Evolutionary conservation across 1,140 invertebrate genomes (phyloP).

Genomic region (Pachyrhynchus sulphureomaculatus): DNA sequence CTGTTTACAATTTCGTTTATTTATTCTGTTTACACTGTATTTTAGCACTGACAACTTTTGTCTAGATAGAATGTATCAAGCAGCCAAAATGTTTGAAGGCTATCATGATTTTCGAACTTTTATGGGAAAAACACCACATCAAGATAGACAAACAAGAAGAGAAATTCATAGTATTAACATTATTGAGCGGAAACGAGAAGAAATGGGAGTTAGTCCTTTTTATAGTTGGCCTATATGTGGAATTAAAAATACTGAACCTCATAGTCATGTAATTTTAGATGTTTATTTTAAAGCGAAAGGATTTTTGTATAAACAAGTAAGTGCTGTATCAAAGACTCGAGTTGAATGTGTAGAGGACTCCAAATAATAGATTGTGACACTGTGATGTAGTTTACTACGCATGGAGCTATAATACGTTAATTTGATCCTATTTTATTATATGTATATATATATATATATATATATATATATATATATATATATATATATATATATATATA

Average conservation of each 20-base stretch:
- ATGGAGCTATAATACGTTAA: too few species aligned
- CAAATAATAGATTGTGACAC: too few species aligned
- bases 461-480: too few species aligned
- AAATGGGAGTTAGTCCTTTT: constrained; percentile 25
- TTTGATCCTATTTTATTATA: too few species aligned
- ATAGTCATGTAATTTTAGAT: constrained; percentile 62
- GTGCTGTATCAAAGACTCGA: too few species aligned
- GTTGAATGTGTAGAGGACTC: too few species aligned
- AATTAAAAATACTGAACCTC: constrained; percentile 25
- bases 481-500: too few species aligned
- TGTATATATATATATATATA: too few species aligned
- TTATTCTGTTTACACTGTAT: constrained; percentile 27
- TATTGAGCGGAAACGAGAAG: constrained; percentile 41
- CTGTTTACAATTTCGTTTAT: neutral
- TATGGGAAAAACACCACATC: constrained; percentile 51
- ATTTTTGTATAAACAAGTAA: constrained; percentile 79
- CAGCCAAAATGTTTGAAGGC: constrained; percentile 60
- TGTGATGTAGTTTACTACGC: too few species aligned
- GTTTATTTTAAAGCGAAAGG: constrained; percentile 60
- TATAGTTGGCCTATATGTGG: constrained; percentile 41
- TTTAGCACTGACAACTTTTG: constrained; percentile 60
- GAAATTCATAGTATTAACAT: constrained; percentile 54
- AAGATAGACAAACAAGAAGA: constrained; percentile 50
- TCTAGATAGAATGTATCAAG: constrained; percentile 58
- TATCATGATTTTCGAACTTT: constrained; percentile 72